Conservation (phyloP, 2,888 invertebrate genomes). For the Calliphora vomitoria region DNA sequence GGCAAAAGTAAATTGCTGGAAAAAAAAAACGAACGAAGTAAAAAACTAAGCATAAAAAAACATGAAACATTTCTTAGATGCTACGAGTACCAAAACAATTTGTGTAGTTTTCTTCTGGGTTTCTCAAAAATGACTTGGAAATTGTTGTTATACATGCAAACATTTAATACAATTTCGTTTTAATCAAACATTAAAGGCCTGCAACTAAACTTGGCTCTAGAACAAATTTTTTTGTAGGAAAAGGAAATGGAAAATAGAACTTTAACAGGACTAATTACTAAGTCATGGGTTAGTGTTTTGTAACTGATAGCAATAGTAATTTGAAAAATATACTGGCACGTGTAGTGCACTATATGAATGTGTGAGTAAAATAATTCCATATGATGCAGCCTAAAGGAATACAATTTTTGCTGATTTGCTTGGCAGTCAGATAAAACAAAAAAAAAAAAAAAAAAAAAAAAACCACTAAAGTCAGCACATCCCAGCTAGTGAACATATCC, state of each 20-base stretch:
- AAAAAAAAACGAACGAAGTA: background rate
- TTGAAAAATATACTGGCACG: conserved; percentile 39
- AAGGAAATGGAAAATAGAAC: background rate
- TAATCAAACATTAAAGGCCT: conserved; percentile 52
- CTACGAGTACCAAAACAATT: background rate
- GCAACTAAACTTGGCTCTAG: conserved; percentile 15
- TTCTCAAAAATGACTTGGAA: background rate
- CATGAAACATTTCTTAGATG: background rate
- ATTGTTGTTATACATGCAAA: conserved; percentile 38
- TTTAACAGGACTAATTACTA: conserved; percentile 53
- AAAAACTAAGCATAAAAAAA: background rate
- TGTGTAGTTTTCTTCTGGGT: background rate
- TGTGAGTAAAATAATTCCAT: conserved; percentile 23
- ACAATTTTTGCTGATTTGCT: conserved; percentile 54
- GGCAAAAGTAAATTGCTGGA: conserved; percentile 49
- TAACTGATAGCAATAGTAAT: conserved; percentile 58
- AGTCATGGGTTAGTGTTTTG: conserved; percentile 57
- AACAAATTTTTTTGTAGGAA: conserved; percentile 5
- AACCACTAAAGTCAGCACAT: conserved; percentile 57
- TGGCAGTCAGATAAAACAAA: background rate
- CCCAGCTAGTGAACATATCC: background rate
- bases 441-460: background rate
- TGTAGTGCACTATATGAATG: background rate
- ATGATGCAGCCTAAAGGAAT: conserved; percentile 58
- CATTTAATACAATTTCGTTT: conserved; percentile 51